Evolutionary conservation across 2,888 invertebrate species (phyloP).

Genomic region (Dysmachus trigonus): DNA sequence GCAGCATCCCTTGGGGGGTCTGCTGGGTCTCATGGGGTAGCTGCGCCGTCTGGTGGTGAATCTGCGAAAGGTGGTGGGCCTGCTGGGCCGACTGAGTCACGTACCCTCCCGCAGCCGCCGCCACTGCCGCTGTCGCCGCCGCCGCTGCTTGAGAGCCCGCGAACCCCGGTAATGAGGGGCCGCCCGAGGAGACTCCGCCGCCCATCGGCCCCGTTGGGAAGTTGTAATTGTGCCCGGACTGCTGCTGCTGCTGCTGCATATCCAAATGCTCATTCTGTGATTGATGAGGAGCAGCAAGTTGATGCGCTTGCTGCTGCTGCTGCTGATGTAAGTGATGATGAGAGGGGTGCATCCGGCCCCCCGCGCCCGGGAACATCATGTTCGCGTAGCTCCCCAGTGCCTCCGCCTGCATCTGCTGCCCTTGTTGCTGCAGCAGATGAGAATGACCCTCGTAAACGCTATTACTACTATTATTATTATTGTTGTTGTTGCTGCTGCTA

Average conservation of each 20-base stretch:
- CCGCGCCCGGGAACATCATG: conserved; percentile 50
- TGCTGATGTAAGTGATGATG: conserved; percentile 48
- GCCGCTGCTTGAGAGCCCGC: conserved; percentile 51
- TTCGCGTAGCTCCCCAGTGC: conserved; percentile 51
- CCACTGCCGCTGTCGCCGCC: conserved; percentile 49
- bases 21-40: background rate
- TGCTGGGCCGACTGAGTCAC: conserved; percentile 54
- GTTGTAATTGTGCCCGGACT: conserved; percentile 51
- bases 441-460: conserved; percentile 45
- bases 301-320: conserved; percentile 48
- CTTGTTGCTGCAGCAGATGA: conserved; percentile 24
- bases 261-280: conserved; percentile 50
- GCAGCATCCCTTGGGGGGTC: background rate
- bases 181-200: background rate
- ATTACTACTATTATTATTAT: conserved; percentile 51
- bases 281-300: conserved; percentile 40
- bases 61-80: conserved; percentile 55
- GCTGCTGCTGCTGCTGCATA: conserved; percentile 50
- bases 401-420: conserved; percentile 43
- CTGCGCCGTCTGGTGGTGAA: conserved; percentile 52
- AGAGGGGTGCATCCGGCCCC: conserved; percentile 49
- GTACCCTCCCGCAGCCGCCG: conserved; percentile 53
- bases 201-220: background rate
- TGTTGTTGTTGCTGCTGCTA: conserved; percentile 44
- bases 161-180: background rate